A percentile compares a stretch with the other conserved stretches of the same genome.
Conservation (phyloP, 2,113 vertebrate genomes). For the Ochotona princeps region DNA sequence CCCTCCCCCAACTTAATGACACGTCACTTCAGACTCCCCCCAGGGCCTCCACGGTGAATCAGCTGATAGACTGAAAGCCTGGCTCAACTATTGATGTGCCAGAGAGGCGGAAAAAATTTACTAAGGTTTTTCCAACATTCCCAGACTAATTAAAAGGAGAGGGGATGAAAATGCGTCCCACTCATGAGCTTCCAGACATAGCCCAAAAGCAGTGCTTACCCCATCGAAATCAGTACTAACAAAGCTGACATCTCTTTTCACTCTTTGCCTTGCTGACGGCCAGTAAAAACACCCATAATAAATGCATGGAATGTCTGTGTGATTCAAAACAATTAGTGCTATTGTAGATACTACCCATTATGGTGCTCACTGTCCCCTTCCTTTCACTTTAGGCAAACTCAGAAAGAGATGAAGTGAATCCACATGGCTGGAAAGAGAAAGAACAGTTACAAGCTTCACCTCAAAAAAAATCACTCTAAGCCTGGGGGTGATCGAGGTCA, state of each 20-base stretch:
- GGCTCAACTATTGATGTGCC: background rate
- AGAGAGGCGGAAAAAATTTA: background rate
- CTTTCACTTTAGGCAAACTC: constrained; percentile 45
- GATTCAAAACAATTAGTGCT: constrained; percentile 21
- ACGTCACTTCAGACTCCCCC: background rate
- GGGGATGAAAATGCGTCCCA: background rate
- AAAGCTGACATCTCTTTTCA: constrained; percentile 30
- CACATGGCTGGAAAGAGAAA: background rate
- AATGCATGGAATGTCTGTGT: background rate
- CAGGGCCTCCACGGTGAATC: background rate
- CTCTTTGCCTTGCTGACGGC: constrained; percentile 14
- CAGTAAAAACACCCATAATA: constrained; percentile 7
- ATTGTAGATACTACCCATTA: background rate
- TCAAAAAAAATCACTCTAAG: background rate
- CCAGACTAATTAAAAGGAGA: background rate
- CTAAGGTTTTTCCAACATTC: background rate
- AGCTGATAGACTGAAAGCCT: background rate
- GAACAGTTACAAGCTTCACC: background rate
- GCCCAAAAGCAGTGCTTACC: background rate
- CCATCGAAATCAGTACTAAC: background rate
- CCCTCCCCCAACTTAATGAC: background rate
- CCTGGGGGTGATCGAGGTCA: background rate
- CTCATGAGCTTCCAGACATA: background rate
- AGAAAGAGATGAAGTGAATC: constrained; percentile 20
- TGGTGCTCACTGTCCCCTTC: background rate